These are phyloP conservation scores for Platysteira castanea DNA, from an alignment of 2,113 vertebrate species.

Conservation along the genomic window DNA sequence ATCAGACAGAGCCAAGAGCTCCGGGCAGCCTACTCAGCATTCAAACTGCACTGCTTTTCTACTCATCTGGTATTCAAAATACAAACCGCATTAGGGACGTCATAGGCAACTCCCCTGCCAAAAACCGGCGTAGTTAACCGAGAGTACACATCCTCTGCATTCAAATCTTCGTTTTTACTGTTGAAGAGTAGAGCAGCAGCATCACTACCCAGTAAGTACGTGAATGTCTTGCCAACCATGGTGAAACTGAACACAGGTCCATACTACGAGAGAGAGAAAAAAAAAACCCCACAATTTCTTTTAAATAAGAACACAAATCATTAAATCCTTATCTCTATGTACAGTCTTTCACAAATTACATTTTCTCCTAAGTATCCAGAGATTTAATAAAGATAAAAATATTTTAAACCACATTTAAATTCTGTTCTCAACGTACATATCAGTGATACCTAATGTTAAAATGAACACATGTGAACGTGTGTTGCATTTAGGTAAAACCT, in stretches of 20 bases:
- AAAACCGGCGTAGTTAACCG: conserved; percentile 93
- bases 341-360: not conserved
- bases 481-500: too few species aligned
- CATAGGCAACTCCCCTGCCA: conserved; percentile 94
- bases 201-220: conserved; percentile 93
- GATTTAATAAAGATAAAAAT: not conserved
- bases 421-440: not conserved
- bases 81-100: conserved; percentile 89
- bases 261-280: conserved; percentile 78
- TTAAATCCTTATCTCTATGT: not conserved
- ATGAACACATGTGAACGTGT: not conserved
- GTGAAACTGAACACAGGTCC: conserved; percentile 97
- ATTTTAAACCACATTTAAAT: not conserved
- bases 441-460: not conserved
- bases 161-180: conserved; percentile 95
- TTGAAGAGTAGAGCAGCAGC: conserved; percentile 93
- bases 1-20: not conserved
- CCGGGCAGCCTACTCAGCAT: not conserved
- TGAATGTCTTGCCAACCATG: conserved; percentile 97
- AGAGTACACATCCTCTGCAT: conserved; percentile 94
- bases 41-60: not conserved
- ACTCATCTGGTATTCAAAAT: not conserved
- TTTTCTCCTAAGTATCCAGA: not conserved
- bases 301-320: not conserved
- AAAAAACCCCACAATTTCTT: not conserved